Conservation (phyloP, 2,797 vertebrate species). For the Tiaroga cobitis region DNA sequence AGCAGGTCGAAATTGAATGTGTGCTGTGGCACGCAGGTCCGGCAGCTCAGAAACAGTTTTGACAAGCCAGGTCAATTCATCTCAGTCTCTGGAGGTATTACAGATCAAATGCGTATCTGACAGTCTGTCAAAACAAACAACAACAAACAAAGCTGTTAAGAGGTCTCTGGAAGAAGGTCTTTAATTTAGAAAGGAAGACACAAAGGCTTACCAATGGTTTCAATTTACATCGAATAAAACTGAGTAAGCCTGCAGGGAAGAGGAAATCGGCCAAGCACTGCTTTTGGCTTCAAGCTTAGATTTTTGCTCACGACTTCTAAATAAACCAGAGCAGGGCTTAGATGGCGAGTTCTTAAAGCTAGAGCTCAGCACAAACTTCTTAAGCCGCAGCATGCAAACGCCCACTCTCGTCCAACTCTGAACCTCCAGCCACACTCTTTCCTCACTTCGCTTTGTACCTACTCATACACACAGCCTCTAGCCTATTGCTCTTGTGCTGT, state of each 20-base stretch:
- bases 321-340: constrained; percentile 36
- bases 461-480: constrained; percentile 19
- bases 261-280: constrained; percentile 6
- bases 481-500: constrained; percentile 13
- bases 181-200: constrained; percentile 12
- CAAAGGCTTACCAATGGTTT: not conserved
- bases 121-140: constrained; percentile 23
- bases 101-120: constrained; percentile 30
- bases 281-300: constrained; percentile 30
- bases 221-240: constrained; percentile 1
- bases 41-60: constrained; percentile 12
- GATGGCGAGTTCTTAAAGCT: constrained; percentile 37
- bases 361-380: constrained; percentile 44
- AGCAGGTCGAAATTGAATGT: constrained; percentile 43
- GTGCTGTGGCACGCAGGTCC: constrained; percentile 9
- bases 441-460: constrained; percentile 34
- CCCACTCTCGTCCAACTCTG: constrained; percentile 33
- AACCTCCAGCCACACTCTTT: constrained; percentile 15
- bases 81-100: constrained; percentile 23
- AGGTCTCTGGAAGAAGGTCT: constrained; percentile 12
- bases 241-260: constrained; percentile 3
- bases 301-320: constrained; percentile 49
- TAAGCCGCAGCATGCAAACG: constrained; percentile 39
- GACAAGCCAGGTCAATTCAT: constrained; percentile 48
- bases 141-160: constrained; percentile 22